These are phyloP conservation scores for Pseudomyrmex pallidus DNA, from an alignment of 1,140 invertebrate species.

Conservation along the genomic window DNA sequence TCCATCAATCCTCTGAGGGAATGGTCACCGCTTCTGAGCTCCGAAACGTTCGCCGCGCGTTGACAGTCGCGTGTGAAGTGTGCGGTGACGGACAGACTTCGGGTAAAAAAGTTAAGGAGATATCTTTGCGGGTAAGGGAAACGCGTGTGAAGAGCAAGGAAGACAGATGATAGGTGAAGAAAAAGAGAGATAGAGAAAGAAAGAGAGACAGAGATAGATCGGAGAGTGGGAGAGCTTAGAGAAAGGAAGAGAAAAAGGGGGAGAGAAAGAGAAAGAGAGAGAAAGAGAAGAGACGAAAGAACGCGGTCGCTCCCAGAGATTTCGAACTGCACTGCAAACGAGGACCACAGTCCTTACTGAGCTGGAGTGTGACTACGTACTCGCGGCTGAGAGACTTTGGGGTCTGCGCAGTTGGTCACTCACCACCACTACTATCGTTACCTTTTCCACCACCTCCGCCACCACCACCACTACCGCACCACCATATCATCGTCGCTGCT, in stretches of 20 bases:
- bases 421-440: slow-evolving; percentile 54
- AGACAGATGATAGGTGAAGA: neutral
- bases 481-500: slow-evolving; percentile 58
- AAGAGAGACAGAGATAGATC: slow-evolving; percentile 38
- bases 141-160: slow-evolving; percentile 28
- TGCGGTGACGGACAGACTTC: neutral
- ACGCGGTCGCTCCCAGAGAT: slow-evolving; percentile 75
- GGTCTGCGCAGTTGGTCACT: slow-evolving; percentile 80
- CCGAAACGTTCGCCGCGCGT: neutral
- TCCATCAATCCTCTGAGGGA: slow-evolving; percentile 32
- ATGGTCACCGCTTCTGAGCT: neutral
- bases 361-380: slow-evolving; percentile 78
- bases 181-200: slow-evolving; percentile 60
- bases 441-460: slow-evolving; percentile 44
- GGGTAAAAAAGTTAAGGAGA: slow-evolving; percentile 56
- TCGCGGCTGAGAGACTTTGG: slow-evolving; percentile 77
- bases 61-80: slow-evolving; percentile 17
- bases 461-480: slow-evolving; percentile 57
- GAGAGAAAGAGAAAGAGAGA: slow-evolving; percentile 55
- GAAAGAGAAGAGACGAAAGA: slow-evolving; percentile 70
- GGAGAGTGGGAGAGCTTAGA: slow-evolving; percentile 22
- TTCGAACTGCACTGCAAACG: slow-evolving; percentile 79
- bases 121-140: slow-evolving; percentile 41
- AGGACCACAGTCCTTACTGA: slow-evolving; percentile 81
- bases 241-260: slow-evolving; percentile 22